Evolutionary conservation across 2,113 vertebrate genomes (phyloP).

Genomic region (Ovibos moschatus): DNA sequence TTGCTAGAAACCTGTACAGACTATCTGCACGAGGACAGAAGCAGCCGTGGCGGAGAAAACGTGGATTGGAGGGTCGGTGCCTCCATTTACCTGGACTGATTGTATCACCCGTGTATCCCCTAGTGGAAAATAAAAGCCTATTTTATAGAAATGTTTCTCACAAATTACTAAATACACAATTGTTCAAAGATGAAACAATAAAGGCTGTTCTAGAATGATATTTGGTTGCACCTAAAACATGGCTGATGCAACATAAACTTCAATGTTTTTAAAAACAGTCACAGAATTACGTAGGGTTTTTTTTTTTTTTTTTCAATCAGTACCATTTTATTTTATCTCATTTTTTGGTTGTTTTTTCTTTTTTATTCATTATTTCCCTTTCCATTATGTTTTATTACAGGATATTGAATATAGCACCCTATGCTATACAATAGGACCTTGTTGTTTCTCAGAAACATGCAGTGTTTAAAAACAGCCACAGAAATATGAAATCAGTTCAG

Average conservation of each 20-base stretch:
- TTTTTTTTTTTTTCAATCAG: not conserved
- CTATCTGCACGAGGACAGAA: not conserved
- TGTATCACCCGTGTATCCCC: not conserved
- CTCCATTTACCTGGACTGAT: not conserved
- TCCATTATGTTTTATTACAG: not conserved
- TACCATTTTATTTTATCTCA: not conserved
- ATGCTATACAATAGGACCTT: not conserved
- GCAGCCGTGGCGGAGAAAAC: not conserved
- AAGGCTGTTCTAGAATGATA: not conserved
- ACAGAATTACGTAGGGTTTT: not conserved
- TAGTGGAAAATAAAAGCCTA: not conserved
- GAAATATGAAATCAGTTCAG: not conserved
- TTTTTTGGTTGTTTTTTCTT: not conserved
- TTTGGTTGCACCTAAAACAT: not conserved
- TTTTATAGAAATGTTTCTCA: not conserved
- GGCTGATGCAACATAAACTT: not conserved
- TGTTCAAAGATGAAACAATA: not conserved
- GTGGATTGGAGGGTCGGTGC: not conserved
- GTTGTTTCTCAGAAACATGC: not conserved
- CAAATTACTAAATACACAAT: not conserved
- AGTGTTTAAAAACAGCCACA: not conserved
- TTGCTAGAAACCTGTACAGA: not conserved
- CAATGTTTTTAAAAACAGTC: not conserved
- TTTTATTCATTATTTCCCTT: not conserved
- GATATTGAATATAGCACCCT: not conserved